Conservation (phyloP, 1,140 invertebrate genomes). For the Lepidurus apus region DNA sequence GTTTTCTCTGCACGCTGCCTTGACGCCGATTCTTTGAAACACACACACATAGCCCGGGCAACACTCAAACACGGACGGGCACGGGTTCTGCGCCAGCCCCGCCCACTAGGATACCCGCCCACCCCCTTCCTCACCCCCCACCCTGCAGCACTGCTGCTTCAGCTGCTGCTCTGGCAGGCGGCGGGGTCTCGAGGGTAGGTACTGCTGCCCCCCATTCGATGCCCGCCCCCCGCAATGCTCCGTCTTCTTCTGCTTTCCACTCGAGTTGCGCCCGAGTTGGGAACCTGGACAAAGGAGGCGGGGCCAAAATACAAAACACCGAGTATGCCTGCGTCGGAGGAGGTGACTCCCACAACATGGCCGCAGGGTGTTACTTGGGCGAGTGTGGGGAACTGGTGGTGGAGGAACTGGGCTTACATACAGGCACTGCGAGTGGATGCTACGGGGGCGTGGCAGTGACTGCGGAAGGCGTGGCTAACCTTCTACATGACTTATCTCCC, state of each 20-base stretch:
- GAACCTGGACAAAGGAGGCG: neutral
- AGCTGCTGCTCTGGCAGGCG: neutral
- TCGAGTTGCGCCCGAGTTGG: constrained; percentile 12
- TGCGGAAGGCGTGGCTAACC: constrained; percentile 7
- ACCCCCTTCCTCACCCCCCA: constrained; percentile 55
- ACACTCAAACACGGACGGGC: constrained; percentile 30
- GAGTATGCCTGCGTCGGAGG: constrained; percentile 1
- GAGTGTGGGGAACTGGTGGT: neutral
- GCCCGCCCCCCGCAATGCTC: neutral
- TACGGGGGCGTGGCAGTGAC: constrained; percentile 2
- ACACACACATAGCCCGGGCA: constrained; percentile 35
- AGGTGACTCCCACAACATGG: neutral
- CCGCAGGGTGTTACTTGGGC: neutral
- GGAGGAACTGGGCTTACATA: constrained; percentile 9
- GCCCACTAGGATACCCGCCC: constrained; percentile 45
- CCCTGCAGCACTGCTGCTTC: constrained; percentile 44
- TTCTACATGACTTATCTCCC: constrained; percentile 51
- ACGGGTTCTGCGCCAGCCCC: constrained; percentile 40
- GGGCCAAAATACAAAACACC: neutral
- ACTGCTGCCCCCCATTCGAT: neutral
- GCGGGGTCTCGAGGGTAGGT: neutral
- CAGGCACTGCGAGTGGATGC: neutral
- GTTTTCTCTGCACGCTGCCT: constrained; percentile 33
- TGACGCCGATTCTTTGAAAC: constrained; percentile 33
- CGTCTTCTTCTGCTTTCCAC: neutral